Conservation (phyloP, 2,888 invertebrate genomes). For the Pristionchus mayeri region DNA sequence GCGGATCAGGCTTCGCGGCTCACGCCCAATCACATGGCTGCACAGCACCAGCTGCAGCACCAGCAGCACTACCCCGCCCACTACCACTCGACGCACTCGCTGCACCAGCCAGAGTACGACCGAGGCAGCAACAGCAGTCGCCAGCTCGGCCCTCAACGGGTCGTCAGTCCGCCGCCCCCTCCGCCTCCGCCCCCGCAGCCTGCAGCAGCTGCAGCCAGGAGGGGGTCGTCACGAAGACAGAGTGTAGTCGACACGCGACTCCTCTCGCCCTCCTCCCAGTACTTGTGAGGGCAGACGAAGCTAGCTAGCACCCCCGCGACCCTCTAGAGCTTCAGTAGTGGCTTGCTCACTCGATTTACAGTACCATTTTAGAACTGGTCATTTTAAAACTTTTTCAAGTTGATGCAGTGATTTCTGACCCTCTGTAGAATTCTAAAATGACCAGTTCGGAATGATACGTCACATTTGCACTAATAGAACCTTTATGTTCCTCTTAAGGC, state of each 20-base stretch:
- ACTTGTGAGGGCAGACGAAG: conserved; percentile 2
- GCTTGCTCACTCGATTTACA: too few relatives aligned
- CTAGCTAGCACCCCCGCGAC: too few relatives aligned
- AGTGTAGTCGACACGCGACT: conserved; percentile 6
- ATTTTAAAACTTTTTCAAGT: too few relatives aligned
- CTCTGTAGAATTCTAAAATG: too few relatives aligned
- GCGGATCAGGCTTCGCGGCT: conserved; percentile 59
- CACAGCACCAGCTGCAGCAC: conserved; percentile 16
- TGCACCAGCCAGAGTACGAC: conserved; percentile 43
- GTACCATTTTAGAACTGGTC: neutral
- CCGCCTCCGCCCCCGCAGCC: conserved; percentile 12
- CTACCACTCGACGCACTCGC: conserved; percentile 58
- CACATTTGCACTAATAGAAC: neutral
- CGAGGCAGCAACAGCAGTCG: neutral
- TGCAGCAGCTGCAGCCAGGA: neutral
- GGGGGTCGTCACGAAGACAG: neutral
- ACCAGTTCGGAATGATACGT: neutral
- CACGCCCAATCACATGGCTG: conserved; percentile 50
- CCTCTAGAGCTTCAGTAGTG: too few relatives aligned
- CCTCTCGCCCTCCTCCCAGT: conserved; percentile 25
- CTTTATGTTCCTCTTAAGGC: neutral
- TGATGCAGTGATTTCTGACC: too few relatives aligned
- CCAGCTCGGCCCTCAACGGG: neutral
- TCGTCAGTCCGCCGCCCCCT: neutral
- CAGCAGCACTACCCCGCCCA: conserved; percentile 58